Evolutionary conservation across 2,888 invertebrate species (phyloP).

Genomic region (Caenorhabditis macrosperma): DNA sequence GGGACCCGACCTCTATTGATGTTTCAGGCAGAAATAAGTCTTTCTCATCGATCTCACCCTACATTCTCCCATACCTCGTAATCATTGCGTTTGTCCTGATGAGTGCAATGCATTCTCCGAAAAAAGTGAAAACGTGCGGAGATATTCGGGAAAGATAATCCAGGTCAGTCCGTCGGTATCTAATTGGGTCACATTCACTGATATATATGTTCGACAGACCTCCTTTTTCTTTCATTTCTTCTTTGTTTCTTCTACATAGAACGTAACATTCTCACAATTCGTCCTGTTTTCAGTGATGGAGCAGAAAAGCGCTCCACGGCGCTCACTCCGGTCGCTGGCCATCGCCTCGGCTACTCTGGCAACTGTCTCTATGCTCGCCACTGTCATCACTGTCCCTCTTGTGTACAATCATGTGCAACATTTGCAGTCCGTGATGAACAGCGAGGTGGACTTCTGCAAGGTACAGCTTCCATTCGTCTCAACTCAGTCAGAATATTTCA

Average conservation of each 20-base stretch:
- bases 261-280: background rate
- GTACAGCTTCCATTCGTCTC: constrained; percentile 59
- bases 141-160: constrained; percentile 55
- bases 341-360: constrained; percentile 79
- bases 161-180: constrained; percentile 52
- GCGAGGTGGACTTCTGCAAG: constrained; percentile 80
- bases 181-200: constrained; percentile 56
- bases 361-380: constrained; percentile 76
- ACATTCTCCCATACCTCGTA: constrained; percentile 6
- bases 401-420: constrained; percentile 80
- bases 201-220: constrained; percentile 45
- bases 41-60: background rate
- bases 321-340: constrained; percentile 76
- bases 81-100: constrained; percentile 8
- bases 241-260: constrained; percentile 5
- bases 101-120: constrained; percentile 26
- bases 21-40: no score
- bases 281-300: constrained; percentile 48
- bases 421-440: constrained; percentile 80
- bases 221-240: constrained; percentile 40
- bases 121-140: constrained; percentile 53
- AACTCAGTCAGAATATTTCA: no score
- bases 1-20: no score
- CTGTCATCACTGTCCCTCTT: constrained; percentile 79
- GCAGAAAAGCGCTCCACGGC: constrained; percentile 47